Evolutionary conservation across 1,140 invertebrate species (phyloP).

Genomic region (Pseudobourletiella spinata): DNA sequence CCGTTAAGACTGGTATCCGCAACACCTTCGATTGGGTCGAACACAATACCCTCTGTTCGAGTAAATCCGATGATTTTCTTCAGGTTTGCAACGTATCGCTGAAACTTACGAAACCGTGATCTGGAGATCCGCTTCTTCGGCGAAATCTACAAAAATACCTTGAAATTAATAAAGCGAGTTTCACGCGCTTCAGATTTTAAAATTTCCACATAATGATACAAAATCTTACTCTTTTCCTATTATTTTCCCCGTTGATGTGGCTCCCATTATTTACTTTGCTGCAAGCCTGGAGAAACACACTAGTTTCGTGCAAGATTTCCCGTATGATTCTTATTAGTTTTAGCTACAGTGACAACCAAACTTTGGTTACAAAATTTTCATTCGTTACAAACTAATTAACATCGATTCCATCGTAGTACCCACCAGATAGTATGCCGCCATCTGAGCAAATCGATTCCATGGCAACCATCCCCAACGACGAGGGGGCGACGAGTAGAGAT

Average conservation of each 20-base stretch:
- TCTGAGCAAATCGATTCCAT: background rate
- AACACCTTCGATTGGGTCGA: background rate
- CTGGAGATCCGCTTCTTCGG: conserved; percentile 3
- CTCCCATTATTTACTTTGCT: too few relatives aligned
- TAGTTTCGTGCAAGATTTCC: background rate
- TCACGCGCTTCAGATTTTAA: too few relatives aligned
- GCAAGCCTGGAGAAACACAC: background rate
- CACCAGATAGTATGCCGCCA: background rate
- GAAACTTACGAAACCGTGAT: background rate
- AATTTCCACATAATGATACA: too few relatives aligned
- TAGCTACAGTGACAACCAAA: too few relatives aligned
- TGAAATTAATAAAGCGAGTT: background rate
- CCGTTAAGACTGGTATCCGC: background rate
- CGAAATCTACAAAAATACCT: conserved; percentile 4
- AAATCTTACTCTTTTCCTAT: too few relatives aligned
- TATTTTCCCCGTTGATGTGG: too few relatives aligned
- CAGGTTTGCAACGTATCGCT: background rate
- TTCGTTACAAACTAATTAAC: too few relatives aligned
- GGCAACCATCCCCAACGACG: too few relatives aligned
- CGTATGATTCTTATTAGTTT: background rate
- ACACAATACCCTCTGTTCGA: background rate
- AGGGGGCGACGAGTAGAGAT: background rate
- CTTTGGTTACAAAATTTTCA: too few relatives aligned
- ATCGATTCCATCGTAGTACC: too few relatives aligned
- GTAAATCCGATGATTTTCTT: background rate